These are phyloP conservation scores for Enhydra lutris DNA, from an alignment of 2,113 vertebrate species.

Conservation along the genomic window DNA sequence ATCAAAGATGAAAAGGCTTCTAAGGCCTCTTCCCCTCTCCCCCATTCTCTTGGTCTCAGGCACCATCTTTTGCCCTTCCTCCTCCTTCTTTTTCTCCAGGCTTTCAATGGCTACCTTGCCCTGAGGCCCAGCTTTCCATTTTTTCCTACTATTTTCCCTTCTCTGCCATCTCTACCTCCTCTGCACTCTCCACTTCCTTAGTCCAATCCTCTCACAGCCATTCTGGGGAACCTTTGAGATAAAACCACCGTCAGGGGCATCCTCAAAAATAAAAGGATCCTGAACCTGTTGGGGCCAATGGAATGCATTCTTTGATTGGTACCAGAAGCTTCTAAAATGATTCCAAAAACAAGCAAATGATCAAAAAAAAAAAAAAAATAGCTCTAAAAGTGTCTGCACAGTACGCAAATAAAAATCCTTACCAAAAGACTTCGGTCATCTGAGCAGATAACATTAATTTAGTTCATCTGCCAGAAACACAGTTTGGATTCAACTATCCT, in stretches of 20 bases:
- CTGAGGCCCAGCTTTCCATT: not conserved
- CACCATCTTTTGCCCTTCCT: not conserved
- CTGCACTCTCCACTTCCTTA: not conserved
- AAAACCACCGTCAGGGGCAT: not conserved
- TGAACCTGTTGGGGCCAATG: not conserved
- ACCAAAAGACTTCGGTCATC: not conserved
- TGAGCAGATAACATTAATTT: not conserved
- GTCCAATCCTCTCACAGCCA: not conserved
- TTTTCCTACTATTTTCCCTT: too few relatives aligned
- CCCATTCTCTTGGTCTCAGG: not conserved
- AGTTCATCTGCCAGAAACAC: not conserved
- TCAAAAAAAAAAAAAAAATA: not conserved
- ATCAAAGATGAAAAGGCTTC: not conserved
- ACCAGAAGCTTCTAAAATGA: not conserved
- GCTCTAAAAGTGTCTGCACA: not conserved
- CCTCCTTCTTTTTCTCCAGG: not conserved
- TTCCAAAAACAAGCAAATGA: not conserved
- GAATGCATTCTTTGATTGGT: not conserved
- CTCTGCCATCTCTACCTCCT: not conserved
- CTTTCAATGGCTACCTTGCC: not conserved
- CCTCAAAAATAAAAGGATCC: not conserved
- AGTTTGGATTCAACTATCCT: not conserved
- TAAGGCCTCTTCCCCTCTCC: not conserved
- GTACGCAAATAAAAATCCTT: not conserved
- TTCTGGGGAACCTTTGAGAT: not conserved